Evolutionary conservation across 2,888 invertebrate genomes (phyloP), one percentile per base, ranked within the genome.

Genomic region (Perizoma affinitatum): DNA sequence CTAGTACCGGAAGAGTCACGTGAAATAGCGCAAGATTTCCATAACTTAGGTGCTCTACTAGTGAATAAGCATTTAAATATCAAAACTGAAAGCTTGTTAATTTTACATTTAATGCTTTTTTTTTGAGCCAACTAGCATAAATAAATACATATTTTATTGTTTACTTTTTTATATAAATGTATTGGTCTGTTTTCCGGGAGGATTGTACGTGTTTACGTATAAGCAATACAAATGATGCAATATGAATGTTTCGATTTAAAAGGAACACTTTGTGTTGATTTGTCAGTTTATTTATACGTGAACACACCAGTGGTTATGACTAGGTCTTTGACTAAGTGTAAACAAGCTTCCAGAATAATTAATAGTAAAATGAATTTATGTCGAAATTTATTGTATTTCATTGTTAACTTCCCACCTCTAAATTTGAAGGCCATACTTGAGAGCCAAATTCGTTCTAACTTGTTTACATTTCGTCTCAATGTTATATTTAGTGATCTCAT

Each of bases 391-490:
- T 60, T 65, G 65, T 73, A 52, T 63, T 54, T 58, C 40, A 51
- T 51, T 71, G 63, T 66, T 70, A 66, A 66, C 55, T 65, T 75
- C 80, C 80, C 82, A 80, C 79, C 80, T 79, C 63, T 68, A 62
- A 72, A 75, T 76, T 72, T 66, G 65, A 72, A 72, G 78, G 84
- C 82, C 83, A 82, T 83, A 82, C 65, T 71, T 74, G 63, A 66
- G 71, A 74, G 75, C 73, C 74, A 3, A 22, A 75, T 76, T 73
- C 43, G 40, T 54, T 73, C 64, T 69, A 70, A 71, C 86, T 88
- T 89, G 88, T 89, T 89, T 89, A 88, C 88, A 88, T 88, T 90
- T 87, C 59, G 86, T 90, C 87, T 79, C 70, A 70, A 73, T 75
- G 76, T 71, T 82, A 78, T 84, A 79, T 84, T 84, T 82, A 85